Evolutionary conservation across 1,140 invertebrate species (phyloP), one percentile per base, ranked within the genome.

Genomic region (Drosophila mayri): DNA sequence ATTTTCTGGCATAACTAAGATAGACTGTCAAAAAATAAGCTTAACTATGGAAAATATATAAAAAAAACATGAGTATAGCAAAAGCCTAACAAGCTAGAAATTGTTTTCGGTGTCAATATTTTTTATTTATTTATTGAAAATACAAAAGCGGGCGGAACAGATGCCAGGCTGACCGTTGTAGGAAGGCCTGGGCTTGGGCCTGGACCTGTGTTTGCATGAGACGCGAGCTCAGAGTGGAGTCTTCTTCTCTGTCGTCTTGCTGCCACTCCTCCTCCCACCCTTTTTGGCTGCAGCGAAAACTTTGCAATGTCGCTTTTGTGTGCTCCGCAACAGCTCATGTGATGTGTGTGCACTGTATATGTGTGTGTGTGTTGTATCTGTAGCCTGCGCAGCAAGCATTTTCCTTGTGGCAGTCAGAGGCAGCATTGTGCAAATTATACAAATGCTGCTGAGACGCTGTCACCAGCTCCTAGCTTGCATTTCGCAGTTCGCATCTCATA

Each of bases 361-460:
- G 8, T 38, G 43, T 46, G 30, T 52, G 30, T 52, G 30, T 35
- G 64, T 62, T 84, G 78, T 70, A 78, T 68, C 73, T 83, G 71
- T 79, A 72, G 52, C 59, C 81, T 80, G 79, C 83, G 79, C 79
- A 85, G 83, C 79, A 70, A 75, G 82, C 83, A 75, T 70, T 87
- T 83, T 86, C 83, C 80, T 79, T 55, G 61, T 64, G 76, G 79
- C 28, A 49, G 46, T 28, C 16, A 32, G 25, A 25, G 50, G 52
- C 52, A 55, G 52, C 61, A 82, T 87, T 87, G 83, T 87, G 84
- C 50, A 87, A 87, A 87, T 87, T 83, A 73, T 76, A 88, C 84
- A 79, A 86, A 86, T 78, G 75, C 68, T 66, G 64, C 68, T 59
- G 68, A 72, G 68, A 72, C 66, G 68, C 81, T 86, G 83, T 86